Conservation (phyloP, 2,113 vertebrate genomes). For the Phyllostomus discolor region DNA sequence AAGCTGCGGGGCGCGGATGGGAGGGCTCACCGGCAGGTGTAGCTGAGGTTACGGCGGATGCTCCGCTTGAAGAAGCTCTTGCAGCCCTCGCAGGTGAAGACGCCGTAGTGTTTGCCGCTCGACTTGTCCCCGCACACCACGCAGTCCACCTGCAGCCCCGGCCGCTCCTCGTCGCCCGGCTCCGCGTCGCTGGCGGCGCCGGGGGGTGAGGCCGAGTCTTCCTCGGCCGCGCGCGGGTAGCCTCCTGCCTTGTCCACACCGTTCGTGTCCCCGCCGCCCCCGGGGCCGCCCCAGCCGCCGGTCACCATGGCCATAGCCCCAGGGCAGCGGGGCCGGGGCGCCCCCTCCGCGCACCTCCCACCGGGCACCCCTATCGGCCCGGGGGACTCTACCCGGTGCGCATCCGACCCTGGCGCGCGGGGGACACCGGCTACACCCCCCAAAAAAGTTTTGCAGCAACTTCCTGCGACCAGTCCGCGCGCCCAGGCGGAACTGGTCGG, state of each 20-base stretch:
- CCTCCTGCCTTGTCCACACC: conserved; percentile 77
- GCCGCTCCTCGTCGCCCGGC: conserved; percentile 88
- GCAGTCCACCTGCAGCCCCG: conserved; percentile 91
- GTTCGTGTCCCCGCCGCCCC: conserved; percentile 83
- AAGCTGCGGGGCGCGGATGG: background rate
- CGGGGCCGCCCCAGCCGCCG: conserved; percentile 93
- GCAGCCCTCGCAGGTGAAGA: conserved; percentile 95
- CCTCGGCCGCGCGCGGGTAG: conserved; percentile 81
- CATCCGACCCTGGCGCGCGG: conserved; percentile 49
- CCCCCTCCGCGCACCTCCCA: conserved; percentile 39
- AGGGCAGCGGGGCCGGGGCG: conserved; percentile 59
- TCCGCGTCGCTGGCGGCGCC: conserved; percentile 92
- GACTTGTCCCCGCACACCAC: conserved; percentile 93
- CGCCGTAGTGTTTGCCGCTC: conserved; percentile 94
- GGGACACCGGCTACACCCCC: conserved; percentile 60
- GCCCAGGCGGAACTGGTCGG: conserved; percentile 72
- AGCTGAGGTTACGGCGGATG: conserved; percentile 92
- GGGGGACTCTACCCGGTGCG: conserved; percentile 43
- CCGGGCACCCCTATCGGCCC: conserved; percentile 30
- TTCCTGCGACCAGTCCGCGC: conserved; percentile 71
- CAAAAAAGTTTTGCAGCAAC: conserved; percentile 72
- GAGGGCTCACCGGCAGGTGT: conserved; percentile 90
- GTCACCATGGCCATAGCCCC: conserved; percentile 93
- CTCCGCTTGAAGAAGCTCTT: conserved; percentile 97
- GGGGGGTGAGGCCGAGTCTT: conserved; percentile 89